A percentile compares a stretch with the other conserved stretches of the same genome.
Conservation (phyloP, 2,113 vertebrate genomes). For the Poeciliopsis retropinna region DNA sequence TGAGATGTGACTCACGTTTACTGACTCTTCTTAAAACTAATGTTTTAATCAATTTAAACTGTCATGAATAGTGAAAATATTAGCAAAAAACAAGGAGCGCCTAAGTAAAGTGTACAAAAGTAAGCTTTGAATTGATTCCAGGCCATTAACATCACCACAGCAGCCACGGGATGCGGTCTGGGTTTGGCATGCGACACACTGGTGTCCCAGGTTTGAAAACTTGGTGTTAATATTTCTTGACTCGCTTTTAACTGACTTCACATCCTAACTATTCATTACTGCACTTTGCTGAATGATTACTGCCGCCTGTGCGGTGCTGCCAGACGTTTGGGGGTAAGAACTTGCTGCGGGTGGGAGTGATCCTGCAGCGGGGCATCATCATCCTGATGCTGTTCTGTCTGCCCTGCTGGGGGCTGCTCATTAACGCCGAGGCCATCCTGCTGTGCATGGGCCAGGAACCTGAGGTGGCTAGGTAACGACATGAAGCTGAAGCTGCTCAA, state of each 20-base stretch:
- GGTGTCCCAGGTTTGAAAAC: conserved; percentile 87
- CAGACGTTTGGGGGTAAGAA: conserved; percentile 86
- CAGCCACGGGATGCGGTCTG: conserved; percentile 87
- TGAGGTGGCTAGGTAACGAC: conserved; percentile 83
- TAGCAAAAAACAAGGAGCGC: not conserved
- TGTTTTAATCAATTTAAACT: conserved; percentile 22
- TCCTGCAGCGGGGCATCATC: conserved; percentile 86
- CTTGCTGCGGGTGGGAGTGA: conserved; percentile 83
- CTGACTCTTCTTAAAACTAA: not conserved
- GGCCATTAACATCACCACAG: conserved; percentile 86
- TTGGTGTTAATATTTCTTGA: not conserved
- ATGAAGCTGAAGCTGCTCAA: not conserved
- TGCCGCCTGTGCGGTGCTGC: conserved; percentile 10
- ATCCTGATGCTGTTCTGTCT: conserved; percentile 90
- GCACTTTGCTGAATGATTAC: conserved; percentile 16
- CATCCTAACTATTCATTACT: not conserved
- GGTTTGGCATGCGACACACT: conserved; percentile 89
- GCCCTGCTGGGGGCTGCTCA: conserved; percentile 90
- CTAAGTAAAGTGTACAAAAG: not conserved
- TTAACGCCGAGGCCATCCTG: conserved; percentile 86
- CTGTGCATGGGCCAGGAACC: conserved; percentile 86
- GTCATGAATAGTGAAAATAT: not conserved
- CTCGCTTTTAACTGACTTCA: not conserved
- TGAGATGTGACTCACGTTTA: not conserved
- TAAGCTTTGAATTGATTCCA: conserved; percentile 63